These are phyloP conservation scores for Polypterus senegalus DNA, from an alignment of 2,113 vertebrate genomes.

Conservation along the genomic window DNA sequence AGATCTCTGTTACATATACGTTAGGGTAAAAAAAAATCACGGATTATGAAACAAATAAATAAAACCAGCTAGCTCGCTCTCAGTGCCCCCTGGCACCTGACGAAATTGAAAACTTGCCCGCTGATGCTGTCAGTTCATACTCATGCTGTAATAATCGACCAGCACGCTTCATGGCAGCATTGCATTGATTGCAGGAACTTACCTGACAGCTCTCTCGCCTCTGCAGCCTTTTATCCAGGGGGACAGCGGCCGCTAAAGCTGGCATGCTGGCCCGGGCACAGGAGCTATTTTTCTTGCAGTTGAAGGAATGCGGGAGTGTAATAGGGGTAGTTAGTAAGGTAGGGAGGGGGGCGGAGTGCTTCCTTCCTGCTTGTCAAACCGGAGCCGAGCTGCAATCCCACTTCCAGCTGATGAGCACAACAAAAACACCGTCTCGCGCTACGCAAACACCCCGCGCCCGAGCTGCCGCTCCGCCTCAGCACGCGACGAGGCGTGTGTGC, in stretches of 20 bases:
- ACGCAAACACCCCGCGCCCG: constrained; percentile 30
- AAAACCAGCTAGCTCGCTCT: no score
- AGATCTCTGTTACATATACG: no score
- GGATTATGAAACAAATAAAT: no score
- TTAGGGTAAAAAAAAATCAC: no score
- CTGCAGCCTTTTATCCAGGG: constrained; percentile 38
- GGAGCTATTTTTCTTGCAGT: constrained; percentile 15
- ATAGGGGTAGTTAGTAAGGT: constrained; percentile 6
- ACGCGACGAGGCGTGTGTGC: constrained; percentile 29
- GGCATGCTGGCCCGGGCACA: constrained; percentile 45
- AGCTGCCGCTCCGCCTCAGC: constrained; percentile 44
- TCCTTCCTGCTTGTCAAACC: constrained; percentile 42
- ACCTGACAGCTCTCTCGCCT: constrained; percentile 35
- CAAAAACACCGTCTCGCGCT: constrained; percentile 50
- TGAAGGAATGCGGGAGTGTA: no score
- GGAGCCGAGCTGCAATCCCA: constrained; percentile 37
- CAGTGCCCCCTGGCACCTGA: no score
- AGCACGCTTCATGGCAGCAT: no score
- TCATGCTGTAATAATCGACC: no score
- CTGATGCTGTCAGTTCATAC: no score
- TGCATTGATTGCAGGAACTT: constrained; percentile 20
- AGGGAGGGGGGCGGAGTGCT: constrained; percentile 25
- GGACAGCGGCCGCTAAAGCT: constrained; percentile 32
- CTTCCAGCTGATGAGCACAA: constrained; percentile 51
- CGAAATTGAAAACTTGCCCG: no score